Evolutionary conservation across 1,140 invertebrate species (phyloP), one percentile per base, ranked within the genome.

Genomic region (Tetragonula clypearis): DNA sequence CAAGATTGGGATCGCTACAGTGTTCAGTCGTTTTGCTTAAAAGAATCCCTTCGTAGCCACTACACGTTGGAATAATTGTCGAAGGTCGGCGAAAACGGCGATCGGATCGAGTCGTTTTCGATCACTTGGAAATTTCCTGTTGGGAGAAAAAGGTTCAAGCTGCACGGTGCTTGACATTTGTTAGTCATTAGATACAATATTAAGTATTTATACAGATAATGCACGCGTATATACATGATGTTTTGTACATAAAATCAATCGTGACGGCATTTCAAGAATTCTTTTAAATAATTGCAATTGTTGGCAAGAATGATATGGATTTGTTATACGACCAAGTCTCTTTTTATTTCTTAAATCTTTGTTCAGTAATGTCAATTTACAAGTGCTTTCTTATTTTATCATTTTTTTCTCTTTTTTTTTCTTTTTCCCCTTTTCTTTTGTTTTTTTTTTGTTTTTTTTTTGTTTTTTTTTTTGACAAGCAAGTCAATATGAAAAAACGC

Each of bases 131-230:
- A 69, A 62, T 35, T n/a, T n/a, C 21, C 14, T 41, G 21, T 35
- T n/a, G 65, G 69, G 26, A 17, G 15, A 53, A 14, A 65, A 21
- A 56, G 75, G n/a, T 49, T 83, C 56, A 60, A 78, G 65, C 26
- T 77, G 11, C 21, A 21, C 19, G 15, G 56, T 41, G 35, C 65
- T 78, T 58, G 75, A n/a, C 60, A 49, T 21, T 49, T 30, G 53
- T 35, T 23, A 82, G 49, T 23, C 26, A 58, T 68, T 53, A 35
- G n/a, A 83, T 78, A 58, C 65, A 69, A 56, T 71, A 26, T 74
- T 35, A 75, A 72, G 82, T 84, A 65, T 84, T 84, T 79, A 78
- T 78, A 78, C 30, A 65, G 60, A 78, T 65, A 78, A 65, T 78
- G 53, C 35, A 55, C 58, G 35, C 56, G 69, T 41, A 53, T 81